phyloP scores from a whole-genome alignment of 2,888 invertebrate species.

The Oeneis ivallda region DNA sequence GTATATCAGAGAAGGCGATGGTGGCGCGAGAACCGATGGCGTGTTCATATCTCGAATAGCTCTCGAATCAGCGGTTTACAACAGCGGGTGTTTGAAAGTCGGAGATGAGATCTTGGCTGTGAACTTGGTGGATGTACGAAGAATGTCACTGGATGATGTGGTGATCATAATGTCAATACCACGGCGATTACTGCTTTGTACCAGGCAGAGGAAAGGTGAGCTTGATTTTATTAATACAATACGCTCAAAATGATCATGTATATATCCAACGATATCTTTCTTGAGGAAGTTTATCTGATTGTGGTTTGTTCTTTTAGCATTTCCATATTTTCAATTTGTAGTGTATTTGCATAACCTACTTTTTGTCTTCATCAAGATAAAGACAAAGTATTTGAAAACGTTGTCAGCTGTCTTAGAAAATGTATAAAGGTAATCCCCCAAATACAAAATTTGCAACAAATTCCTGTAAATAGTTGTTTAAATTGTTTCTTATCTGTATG shows the following conservation, averaged over 20 bases:
- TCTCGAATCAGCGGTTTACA: constrained; percentile 97
- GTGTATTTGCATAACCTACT: background rate
- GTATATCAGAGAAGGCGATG: constrained; percentile 99
- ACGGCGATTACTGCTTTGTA: constrained; percentile 95
- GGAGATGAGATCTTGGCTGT: constrained; percentile 99
- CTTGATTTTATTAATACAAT: background rate
- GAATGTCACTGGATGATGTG: constrained; percentile 99
- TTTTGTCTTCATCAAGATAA: background rate
- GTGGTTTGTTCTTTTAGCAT: background rate
- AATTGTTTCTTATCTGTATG: constrained; percentile 1
- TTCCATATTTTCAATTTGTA: constrained; percentile 1
- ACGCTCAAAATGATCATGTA: background rate
- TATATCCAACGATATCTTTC: background rate
- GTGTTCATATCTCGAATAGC: constrained; percentile 97
- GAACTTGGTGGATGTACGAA: constrained; percentile 97
- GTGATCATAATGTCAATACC: constrained; percentile 99
- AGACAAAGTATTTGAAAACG: background rate
- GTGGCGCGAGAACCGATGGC: constrained; percentile 96
- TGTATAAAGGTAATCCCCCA: background rate
- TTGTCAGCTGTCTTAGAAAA: background rate
- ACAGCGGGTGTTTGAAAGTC: constrained; percentile 97
- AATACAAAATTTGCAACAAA: background rate
- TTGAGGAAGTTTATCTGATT: background rate
- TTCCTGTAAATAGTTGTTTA: background rate
- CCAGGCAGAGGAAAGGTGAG: constrained; percentile 89